Base-by-base conservation (phyloP, 2,797 vertebrate genomes). In the Masticophis lateralis region DNA sequence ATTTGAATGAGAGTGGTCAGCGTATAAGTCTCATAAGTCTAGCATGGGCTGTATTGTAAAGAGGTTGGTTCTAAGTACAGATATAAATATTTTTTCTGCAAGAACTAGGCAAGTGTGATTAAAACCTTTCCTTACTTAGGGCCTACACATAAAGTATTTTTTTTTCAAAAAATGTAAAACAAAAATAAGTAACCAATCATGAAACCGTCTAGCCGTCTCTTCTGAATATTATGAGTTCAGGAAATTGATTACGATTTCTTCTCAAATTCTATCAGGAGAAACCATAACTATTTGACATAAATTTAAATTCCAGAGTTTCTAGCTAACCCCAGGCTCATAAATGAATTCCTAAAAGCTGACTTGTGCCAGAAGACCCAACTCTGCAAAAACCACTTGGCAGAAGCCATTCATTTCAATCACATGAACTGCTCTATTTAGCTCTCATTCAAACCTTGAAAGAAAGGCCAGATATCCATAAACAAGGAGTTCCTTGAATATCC, bases 331-430 rank as follows among this genome's bases (percentile, higher is more conserved):
- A 97, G 98, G 97, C 97, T 98, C 98, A 98, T 98, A 98, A 98
- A 98, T 98, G 98, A 98, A 98, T 98, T 98, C 98, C 98, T 98
- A 98, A 98, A 98, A 98, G 98, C 98, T 98, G 97, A 98, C 98
- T 91, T 98, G 98, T 97, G 98, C 98, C 98, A 98, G 97, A 98
- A 98, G 98, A 98, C 98, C 97, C 95, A 96, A 98, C 97, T 95
- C 98, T 98, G 98, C 98, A 98, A 87, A 99, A 99, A 98, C 98
- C 96, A 96, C 98, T 98, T 98, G 98, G 98, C 98, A 98, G 98
- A 98, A 97, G 96, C 94, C 97, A 97, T 97, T 96, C 96, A 93
- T 96, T 98, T 98, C 98, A 98, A 98, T 98, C 98, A 98, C 98
- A 98, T 98, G 98, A 98, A 98, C 97, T 97, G 97, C 97, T 98